Evolutionary conservation across 2,888 invertebrate genomes (phyloP), one percentile per base, ranked within the genome.

Genomic region (Fissipunctia ypsillon): DNA sequence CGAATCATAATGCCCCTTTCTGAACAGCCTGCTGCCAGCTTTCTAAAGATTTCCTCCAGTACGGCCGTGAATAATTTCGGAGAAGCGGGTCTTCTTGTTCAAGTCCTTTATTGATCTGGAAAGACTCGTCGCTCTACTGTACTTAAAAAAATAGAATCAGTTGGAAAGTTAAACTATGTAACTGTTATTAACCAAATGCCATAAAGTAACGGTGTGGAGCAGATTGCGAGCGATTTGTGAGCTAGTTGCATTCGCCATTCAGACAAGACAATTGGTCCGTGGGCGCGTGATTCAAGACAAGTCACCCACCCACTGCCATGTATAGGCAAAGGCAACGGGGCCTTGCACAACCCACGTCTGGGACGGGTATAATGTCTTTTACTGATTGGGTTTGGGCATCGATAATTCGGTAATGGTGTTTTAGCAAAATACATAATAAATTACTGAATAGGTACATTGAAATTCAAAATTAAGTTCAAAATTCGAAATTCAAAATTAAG

Each of bases 221-320:
- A 28, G 59, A n/a, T n/a, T n/a, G n/a, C n/a, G n/a, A n/a, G n/a
- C n/a, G n/a, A n/a, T 87, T 89, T 88, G 87, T 88, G 85, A 80
- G 85, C 81, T 83, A 86, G 89, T 88, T 92, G 93, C 91, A 92
- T 76, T 76, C 69, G 48, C 75, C 77, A 77, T 89, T 88, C 91
- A 92, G 88, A 83, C 85, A 86, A 80, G 87, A 89, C 87, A 90
- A 90, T 91, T 89, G 85, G 78, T 76, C 65, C 83, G 94, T 94
- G 93, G 94, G 94, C 89, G 94, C 90, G 85, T 94, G 94, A 94
- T 92, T 94, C 93, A 93, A 91, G 90, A 85, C 88, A 82, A 75
- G 81, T 90, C 91, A 90, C 93, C 93, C 91, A 91, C 94, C 84
- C 81, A 87, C 76, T 75, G 78, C 91, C 91, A 79, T 90, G 74